Percentiles rank a stretch among this genome's conserved stretches.
Conservation (phyloP, 2,888 invertebrate species). For the Julus scandinavius region DNA sequence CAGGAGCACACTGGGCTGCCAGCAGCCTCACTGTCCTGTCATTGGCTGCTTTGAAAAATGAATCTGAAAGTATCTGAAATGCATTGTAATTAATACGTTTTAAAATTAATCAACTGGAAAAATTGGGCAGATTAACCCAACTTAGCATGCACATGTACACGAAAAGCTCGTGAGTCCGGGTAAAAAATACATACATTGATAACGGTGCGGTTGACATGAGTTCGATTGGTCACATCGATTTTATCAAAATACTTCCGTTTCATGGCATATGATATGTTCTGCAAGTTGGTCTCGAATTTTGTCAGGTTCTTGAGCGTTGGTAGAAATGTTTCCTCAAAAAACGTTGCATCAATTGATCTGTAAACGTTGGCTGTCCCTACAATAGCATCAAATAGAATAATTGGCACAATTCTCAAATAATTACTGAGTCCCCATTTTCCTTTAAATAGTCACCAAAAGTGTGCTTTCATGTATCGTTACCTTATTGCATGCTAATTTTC, state of each 20-base stretch:
- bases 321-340: neutral
- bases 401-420: no score
- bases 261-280: constrained; percentile 51
- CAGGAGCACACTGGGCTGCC: neutral
- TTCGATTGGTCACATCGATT: constrained; percentile 49
- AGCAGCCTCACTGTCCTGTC: neutral
- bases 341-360: neutral
- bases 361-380: neutral
- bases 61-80: constrained; percentile 43
- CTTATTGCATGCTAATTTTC: no score
- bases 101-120: no score
- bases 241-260: constrained; percentile 50
- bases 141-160: no score
- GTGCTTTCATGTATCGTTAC: no score
- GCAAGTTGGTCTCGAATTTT: neutral
- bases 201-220: neutral
- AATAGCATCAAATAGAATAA: neutral
- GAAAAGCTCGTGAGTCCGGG: no score
- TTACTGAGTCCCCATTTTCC: no score
- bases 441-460: no score
- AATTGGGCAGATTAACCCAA: no score
- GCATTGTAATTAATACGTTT: no score
- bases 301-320: neutral
- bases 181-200: constrained; percentile 42
- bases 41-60: constrained; percentile 2